These are phyloP conservation scores for Phalangium opilio DNA, from an alignment of 2,888 invertebrate genomes.

Conservation along the genomic window DNA sequence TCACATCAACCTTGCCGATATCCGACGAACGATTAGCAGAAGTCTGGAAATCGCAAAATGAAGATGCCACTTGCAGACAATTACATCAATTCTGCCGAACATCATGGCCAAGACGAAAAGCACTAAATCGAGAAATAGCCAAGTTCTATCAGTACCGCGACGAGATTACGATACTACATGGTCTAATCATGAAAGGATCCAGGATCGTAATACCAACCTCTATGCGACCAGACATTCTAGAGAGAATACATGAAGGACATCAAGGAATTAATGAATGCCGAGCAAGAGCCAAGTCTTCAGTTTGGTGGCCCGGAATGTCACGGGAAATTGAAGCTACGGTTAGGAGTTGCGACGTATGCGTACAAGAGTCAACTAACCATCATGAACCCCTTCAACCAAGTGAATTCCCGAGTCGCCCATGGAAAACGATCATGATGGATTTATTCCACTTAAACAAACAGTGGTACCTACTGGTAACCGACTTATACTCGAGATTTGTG, in stretches of 20 bases:
- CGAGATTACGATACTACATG: conserved; percentile 9
- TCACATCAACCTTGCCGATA: conserved; percentile 12
- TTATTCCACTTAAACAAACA: too few relatives aligned
- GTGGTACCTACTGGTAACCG: too few relatives aligned
- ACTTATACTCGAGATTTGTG: too few relatives aligned
- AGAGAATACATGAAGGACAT: too few relatives aligned
- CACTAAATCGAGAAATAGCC: too few relatives aligned
- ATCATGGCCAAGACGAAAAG: too few relatives aligned
- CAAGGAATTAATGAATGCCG: too few relatives aligned
- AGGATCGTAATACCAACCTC: background rate
- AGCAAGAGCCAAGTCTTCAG: conserved; percentile 3
- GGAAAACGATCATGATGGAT: too few relatives aligned
- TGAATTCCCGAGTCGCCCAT: too few relatives aligned
- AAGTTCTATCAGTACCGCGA: conserved; percentile 6
- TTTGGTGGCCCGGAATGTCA: conserved; percentile 17
- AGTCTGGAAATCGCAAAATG: background rate
- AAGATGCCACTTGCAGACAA: too few relatives aligned
- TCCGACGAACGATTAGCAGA: conserved; percentile 9
- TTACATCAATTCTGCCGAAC: too few relatives aligned
- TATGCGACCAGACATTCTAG: too few relatives aligned
- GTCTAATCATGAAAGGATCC: conserved; percentile 13
- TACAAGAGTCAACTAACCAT: background rate
- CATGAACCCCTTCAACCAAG: background rate
- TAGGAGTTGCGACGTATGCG: background rate
- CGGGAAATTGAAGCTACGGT: conserved; percentile 20